Conservation (phyloP, 2,797 vertebrate species). For the Lutra lutra region DNA sequence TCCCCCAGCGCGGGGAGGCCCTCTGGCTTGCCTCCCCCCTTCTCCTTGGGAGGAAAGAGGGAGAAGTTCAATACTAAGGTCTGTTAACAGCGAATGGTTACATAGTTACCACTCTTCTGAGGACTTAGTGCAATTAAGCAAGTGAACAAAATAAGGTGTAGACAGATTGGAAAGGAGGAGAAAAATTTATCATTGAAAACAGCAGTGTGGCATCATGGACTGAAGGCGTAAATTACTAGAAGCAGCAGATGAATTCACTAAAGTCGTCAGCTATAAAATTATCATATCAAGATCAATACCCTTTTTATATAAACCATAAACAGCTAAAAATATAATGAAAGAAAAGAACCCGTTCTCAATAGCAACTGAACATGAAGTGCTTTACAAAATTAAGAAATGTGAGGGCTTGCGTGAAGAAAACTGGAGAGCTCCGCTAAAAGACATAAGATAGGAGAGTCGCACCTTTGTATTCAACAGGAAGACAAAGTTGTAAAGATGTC, state of each 20-base stretch:
- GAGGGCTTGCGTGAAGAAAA: neutral
- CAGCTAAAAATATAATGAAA: neutral
- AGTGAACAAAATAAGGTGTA: neutral
- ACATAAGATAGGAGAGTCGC: neutral
- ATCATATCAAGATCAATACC: neutral
- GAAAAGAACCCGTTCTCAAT: neutral
- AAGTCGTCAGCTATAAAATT: neutral
- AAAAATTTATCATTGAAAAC: neutral
- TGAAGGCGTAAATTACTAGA: neutral
- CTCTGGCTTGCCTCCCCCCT: accelerated
- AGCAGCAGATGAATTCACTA: neutral
- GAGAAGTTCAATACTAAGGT: neutral
- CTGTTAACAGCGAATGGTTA: neutral
- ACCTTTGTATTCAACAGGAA: neutral
- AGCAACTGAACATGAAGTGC: neutral
- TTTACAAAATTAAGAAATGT: neutral
- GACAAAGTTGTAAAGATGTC: constrained; percentile 9
- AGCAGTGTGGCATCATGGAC: accelerated
- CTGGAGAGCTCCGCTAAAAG: neutral
- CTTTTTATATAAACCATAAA: neutral
- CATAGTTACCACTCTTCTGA: neutral
- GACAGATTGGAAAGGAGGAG: neutral
- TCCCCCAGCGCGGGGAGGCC: accelerated
- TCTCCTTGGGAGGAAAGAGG: neutral
- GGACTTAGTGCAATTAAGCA: neutral